Percentiles rank a stretch among this genome's conserved stretches.
These are phyloP conservation scores for human (Homo sapiens) DNA, from an alignment of 2,113 vertebrate genomes.

Conservation along the genomic window DNA sequence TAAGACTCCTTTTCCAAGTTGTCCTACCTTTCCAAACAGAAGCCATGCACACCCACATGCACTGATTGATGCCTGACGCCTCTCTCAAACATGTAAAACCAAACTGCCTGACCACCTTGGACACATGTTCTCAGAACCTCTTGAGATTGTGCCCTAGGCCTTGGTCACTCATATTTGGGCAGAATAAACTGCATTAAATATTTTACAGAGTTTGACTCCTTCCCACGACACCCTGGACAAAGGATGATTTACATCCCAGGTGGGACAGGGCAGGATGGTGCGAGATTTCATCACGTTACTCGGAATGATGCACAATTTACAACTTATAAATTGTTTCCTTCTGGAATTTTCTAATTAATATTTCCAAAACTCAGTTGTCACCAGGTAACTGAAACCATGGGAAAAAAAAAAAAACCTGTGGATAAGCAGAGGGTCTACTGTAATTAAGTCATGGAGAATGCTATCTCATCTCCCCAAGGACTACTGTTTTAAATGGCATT, in stretches of 20 bases:
- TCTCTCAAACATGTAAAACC: no score
- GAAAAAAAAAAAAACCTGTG: accelerated
- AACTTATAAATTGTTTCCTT: not conserved
- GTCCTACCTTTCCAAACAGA: no score
- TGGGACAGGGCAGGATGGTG: not conserved
- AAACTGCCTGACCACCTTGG: no score
- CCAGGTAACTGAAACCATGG: not conserved
- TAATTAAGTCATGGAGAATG: not conserved
- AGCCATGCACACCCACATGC: no score
- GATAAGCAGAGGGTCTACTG: not conserved
- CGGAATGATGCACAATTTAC: not conserved
- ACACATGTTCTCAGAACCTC: no score
- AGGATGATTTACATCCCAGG: not conserved
- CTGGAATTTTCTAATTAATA: not conserved
- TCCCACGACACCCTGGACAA: not conserved
- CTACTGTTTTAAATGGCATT: accelerated
- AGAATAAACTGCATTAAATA: no score
- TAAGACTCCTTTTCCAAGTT: no score
- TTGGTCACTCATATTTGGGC: no score
- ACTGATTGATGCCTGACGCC: no score
- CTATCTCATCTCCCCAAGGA: not conserved
- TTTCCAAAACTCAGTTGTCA: not conserved
- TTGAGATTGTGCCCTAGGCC: no score
- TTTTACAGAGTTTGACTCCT: no score
- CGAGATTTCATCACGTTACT: not conserved